Base-by-base conservation (phyloP, 1,140 invertebrate genomes). In the Drosophila nebulosa region DNA sequence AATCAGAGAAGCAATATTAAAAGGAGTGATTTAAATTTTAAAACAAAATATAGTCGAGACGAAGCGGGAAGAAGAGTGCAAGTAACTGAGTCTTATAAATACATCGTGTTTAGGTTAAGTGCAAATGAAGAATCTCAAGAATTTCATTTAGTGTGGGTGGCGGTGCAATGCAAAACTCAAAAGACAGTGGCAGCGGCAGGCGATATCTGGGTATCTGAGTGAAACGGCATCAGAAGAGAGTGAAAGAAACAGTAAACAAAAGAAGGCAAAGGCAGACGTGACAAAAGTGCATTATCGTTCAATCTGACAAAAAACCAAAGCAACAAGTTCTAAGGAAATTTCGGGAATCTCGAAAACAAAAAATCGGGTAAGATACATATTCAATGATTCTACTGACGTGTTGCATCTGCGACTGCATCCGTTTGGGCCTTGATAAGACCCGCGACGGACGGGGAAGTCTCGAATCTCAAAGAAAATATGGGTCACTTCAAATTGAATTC, bases 351-450 rank as follows among this genome's bases (percentile, higher is more conserved):
- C 5, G 24, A 26, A 30, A 18, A 18, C 9, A 1, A 21, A 21
- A 3, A 36, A 36, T 3, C 39, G 14, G 59, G 83, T 81, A 78
- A 80, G 74, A 26, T 36, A 12, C 62, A n/a, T n/a, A n/a, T 60
- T 35, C 55, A 12, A 7, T 2, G 9, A 50, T 46, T 21, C 2
- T 46, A 46, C 79, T 85, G 81, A 85, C 81, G 81, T 85, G 81
- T 85, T 84, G 51, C 24, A 70, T 59, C 64, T 64, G 39, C 3
- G 2, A 2, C 64, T 36, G 64, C 64, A 78, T 85, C 81, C 81
- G 81, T 36, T 78, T 56, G 70, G 14, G 73, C 69, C 68, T 64
- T 86, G 80, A 85, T 85, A 85, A 85, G 32, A 58, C 12, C n/a
- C 6, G 3, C 5, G 5, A 7, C 24, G 9, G 18, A 36, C 12